Conservation (phyloP, 2,888 invertebrate genomes). For the Smittia sp. region DNA sequence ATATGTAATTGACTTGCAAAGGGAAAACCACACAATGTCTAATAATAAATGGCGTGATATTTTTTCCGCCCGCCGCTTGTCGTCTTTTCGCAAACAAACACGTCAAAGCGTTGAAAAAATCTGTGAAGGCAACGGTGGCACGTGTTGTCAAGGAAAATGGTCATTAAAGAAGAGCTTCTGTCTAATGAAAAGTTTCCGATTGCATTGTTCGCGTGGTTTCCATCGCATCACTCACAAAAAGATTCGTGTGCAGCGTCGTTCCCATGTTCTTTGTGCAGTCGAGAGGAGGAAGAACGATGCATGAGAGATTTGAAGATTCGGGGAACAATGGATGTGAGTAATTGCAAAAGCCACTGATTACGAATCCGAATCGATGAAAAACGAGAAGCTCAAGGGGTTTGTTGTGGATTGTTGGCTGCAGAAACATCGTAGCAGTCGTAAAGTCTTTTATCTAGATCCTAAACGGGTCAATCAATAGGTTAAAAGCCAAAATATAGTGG, state of each 20-base stretch:
- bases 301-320: neutral
- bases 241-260: neutral
- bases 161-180: conserved; percentile 36
- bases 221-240: neutral
- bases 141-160: conserved; percentile 41
- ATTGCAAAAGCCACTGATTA: neutral
- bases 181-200: conserved; percentile 33
- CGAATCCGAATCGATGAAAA: no score
- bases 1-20: conserved; percentile 18
- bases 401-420: no score
- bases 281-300: neutral
- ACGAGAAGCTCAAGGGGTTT: no score
- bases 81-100: neutral
- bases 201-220: neutral
- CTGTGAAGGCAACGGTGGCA: conserved; percentile 30
- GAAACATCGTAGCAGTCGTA: no score
- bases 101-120: neutral
- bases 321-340: neutral
- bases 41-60: conserved; percentile 37
- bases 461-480: no score
- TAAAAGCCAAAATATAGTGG: no score
- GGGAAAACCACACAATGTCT: conserved; percentile 34
- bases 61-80: conserved; percentile 17
- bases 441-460: no score
- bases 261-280: neutral